Evolutionary conservation across 2,113 vertebrate genomes (phyloP), one percentile per base, ranked within the genome.

Genomic region (Myotis brandtii): DNA sequence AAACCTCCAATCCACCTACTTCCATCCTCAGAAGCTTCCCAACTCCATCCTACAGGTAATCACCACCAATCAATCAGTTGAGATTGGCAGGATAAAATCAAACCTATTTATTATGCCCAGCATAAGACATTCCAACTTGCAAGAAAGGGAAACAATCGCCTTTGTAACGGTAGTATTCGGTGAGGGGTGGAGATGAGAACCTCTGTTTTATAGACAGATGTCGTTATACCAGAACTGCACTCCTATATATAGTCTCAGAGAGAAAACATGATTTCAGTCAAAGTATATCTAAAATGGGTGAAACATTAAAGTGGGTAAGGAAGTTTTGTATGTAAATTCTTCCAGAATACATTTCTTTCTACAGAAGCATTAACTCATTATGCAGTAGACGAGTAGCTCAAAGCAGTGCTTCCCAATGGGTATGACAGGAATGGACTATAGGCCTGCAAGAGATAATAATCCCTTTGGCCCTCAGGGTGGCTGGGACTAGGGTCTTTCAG

Each of bases 51-150:
- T 75, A 23, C 4, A 62, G 43, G 89, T 4, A 43, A 25, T 30
- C n/a, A 52, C 25, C 54, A 59, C 23, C 54, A 69, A 76, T 50
- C 12, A 76, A 75, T 52, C 13, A 89, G 27, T 7, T 46, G 50
- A 92, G 23, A n/a, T 56, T 80, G 46, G 34, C 43, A 89, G 62
- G 62, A 56, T 76, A 77, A 94, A 82, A 86, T 20, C 70, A 79
- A 89, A 30, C 62, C 23, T 20, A 8, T 48, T 84, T 76, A 9
- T 86, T 64, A 76, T 54, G 13, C 11, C 34, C 17, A 62, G 86
- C 10, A 59, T 50, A 66, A 70, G 43, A 64, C 2, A n/a, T 66
- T 77, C 79, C 62, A 76, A 59, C 20, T 37, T 89, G 23, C n/a
- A 56, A 70, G 64, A 32, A 75, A 77, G 62, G 48, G 11, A 59